phyloP scores from a whole-genome alignment of 2,888 invertebrate species.

The Carcina quercana region DNA sequence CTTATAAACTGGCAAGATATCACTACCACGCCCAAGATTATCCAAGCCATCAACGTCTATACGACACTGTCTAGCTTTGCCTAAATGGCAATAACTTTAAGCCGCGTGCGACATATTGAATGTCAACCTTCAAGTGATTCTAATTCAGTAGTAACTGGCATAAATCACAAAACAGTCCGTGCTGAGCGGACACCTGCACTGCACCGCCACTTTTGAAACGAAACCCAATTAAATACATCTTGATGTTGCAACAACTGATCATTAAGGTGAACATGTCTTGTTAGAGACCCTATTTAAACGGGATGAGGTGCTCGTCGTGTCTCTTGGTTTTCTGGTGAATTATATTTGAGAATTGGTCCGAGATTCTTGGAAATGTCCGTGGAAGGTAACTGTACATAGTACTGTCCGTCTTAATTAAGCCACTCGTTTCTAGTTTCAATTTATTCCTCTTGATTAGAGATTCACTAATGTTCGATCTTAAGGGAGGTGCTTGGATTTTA shows the following conservation, averaged over 20 bases:
- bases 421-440: too few species aligned
- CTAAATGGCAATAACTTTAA: too few species aligned
- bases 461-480: too few species aligned
- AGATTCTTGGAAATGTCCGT: slow-evolving; percentile 12
- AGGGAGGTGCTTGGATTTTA: too few species aligned
- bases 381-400: too few species aligned
- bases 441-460: too few species aligned
- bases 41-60: too few species aligned
- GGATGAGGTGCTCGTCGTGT: slow-evolving; percentile 32
- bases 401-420: too few species aligned
- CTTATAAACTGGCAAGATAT: too few species aligned
- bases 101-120: too few species aligned
- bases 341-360: slow-evolving; percentile 18
- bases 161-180: slow-evolving; percentile 57
- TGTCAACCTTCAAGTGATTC: slow-evolving; percentile 11
- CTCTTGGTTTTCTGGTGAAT: slow-evolving; percentile 36
- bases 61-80: background rate
- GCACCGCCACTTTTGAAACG: slow-evolving; percentile 40
- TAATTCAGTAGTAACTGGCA: slow-evolving; percentile 19
- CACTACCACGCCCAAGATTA: too few species aligned
- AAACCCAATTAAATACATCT: slow-evolving; percentile 71
- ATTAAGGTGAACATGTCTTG: slow-evolving; percentile 54
- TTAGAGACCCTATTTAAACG: slow-evolving; percentile 39
- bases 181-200: slow-evolving; percentile 48
- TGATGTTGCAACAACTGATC: slow-evolving; percentile 53